Evolutionary conservation across 1,140 invertebrate species (phyloP).

Genomic region (Brachionus koreanus): DNA sequence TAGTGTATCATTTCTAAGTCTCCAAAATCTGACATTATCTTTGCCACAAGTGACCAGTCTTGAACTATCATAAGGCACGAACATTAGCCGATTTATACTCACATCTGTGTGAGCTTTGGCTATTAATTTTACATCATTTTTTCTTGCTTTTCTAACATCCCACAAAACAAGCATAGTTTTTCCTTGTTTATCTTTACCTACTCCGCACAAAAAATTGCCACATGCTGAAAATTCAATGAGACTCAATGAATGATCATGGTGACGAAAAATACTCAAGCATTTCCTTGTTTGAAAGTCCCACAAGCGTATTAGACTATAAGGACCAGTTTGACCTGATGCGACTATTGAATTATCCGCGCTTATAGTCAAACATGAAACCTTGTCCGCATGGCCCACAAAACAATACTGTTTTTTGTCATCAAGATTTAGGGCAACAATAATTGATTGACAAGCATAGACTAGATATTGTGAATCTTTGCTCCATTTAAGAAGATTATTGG

Average conservation of each 20-base stretch:
- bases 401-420: conserved; percentile 55
- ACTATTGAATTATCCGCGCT: conserved; percentile 50
- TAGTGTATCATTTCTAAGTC: conserved; percentile 54
- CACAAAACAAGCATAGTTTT: conserved; percentile 53
- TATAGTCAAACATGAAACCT: conserved; percentile 52
- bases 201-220: conserved; percentile 12
- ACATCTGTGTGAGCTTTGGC: conserved; percentile 58
- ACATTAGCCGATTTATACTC: conserved; percentile 52
- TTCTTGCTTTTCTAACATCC: conserved; percentile 52
- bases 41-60: conserved; percentile 58
- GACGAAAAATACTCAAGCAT: conserved; percentile 55
- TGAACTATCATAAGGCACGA: conserved; percentile 56
- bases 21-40: conserved; percentile 57
- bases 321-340: conserved; percentile 56
- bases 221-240: conserved; percentile 41
- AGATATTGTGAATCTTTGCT: conserved; percentile 50
- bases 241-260: conserved; percentile 52
- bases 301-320: conserved; percentile 54
- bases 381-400: conserved; percentile 58
- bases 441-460: conserved; percentile 57
- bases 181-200: conserved; percentile 38
- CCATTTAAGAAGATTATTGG: conserved; percentile 51
- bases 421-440: conserved; percentile 54
- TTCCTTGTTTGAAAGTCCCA: conserved; percentile 55
- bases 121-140: conserved; percentile 51